Evolutionary conservation across 2,888 invertebrate genomes (phyloP).

Genomic region (Melinopterus prodromus): DNA sequence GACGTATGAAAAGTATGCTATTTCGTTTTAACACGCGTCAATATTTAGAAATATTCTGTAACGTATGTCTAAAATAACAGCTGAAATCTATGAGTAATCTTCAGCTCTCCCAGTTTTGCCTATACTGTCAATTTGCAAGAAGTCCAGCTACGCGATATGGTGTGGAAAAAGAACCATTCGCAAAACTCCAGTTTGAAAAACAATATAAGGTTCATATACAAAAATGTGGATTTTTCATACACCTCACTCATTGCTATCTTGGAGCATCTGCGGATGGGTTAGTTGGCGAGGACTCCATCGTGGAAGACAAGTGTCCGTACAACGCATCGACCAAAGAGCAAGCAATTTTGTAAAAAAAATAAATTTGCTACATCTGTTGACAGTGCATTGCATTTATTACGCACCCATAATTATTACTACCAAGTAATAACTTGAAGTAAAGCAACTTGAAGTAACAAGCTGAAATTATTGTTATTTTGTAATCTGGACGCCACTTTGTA

Average conservation of each 20-base stretch:
- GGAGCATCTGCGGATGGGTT: constrained; percentile 6
- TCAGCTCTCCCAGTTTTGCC: too few species aligned
- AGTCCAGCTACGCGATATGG: constrained; percentile 17
- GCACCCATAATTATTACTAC: not conserved
- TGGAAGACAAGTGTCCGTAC: not conserved
- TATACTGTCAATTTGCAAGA: constrained; percentile 13
- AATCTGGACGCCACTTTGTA: not conserved
- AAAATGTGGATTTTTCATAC: constrained; percentile 6
- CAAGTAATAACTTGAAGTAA: not conserved
- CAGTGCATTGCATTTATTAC: not conserved
- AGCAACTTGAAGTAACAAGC: constrained; percentile 1
- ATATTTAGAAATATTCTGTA: too few species aligned
- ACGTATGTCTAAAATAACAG: too few species aligned
- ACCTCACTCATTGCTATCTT: not conserved
- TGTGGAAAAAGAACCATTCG: constrained; percentile 17
- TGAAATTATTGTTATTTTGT: not conserved
- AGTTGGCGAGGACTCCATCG: not conserved
- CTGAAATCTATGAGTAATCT: too few species aligned
- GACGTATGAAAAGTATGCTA: too few species aligned
- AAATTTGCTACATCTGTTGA: not conserved
- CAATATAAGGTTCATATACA: not conserved
- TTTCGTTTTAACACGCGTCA: too few species aligned
- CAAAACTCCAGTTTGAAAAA: not conserved
- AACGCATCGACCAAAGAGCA: not conserved
- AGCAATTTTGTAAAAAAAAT: not conserved